Evolutionary conservation across 2,113 vertebrate genomes (phyloP).

Genomic region (Thamnaconus septentrionalis): DNA sequence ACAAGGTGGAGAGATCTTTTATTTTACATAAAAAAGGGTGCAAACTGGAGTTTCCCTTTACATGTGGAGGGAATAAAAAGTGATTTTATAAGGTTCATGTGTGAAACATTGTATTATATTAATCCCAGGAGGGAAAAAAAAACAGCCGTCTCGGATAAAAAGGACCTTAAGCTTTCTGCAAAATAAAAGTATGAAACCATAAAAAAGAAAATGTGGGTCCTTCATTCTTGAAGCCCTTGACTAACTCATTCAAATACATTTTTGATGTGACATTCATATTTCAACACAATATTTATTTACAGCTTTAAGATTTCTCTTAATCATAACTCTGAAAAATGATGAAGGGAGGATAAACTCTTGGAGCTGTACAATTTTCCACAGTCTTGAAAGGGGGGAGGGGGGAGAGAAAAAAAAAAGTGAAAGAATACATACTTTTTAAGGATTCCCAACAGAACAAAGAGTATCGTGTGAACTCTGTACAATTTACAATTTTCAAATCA

Average conservation of each 20-base stretch:
- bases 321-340: conserved; percentile 75
- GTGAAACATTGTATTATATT: conserved; percentile 77
- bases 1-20: conserved; percentile 83
- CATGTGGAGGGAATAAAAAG: conserved; percentile 80
- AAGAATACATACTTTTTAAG: background rate
- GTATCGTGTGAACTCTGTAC: conserved; percentile 72
- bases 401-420: background rate
- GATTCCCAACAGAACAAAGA: conserved; percentile 46
- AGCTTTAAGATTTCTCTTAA: conserved; percentile 78
- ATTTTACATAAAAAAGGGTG: conserved; percentile 94
- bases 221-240: conserved; percentile 82
- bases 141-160: conserved; percentile 76
- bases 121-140: conserved; percentile 70
- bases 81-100: conserved; percentile 80
- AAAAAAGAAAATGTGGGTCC: conserved; percentile 71
- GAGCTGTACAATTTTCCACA: conserved; percentile 74
- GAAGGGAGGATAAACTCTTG: conserved; percentile 75
- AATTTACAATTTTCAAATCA: conserved; percentile 76
- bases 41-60: conserved; percentile 84
- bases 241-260: conserved; percentile 82
- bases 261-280: conserved; percentile 86
- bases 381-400: too few relatives aligned
- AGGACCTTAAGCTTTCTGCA: conserved; percentile 78
- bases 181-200: conserved; percentile 72
- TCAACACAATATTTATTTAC: conserved; percentile 84